Base-by-base conservation (phyloP, 2,888 invertebrate genomes). In the Cephus pulcher region DNA sequence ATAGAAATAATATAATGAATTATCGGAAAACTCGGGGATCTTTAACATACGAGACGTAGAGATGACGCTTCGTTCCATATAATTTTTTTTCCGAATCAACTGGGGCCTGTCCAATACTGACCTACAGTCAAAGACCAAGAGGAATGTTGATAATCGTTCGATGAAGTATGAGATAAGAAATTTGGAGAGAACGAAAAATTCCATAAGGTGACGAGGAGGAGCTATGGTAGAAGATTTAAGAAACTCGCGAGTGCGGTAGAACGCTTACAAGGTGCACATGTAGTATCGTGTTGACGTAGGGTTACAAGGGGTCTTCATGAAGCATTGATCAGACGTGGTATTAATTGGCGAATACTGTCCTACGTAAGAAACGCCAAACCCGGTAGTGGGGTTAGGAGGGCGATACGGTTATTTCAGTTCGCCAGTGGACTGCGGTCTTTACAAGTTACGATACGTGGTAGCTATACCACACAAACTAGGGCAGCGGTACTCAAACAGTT, bases 331-430 rank as follows among this genome's bases (percentile, higher is more conserved):
- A 34, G 12, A 33, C 12, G 33, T 32, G 6, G 34, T 71, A 33
- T 71, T 71, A 71, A 71, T 71, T 71, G 32, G 32, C 33, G 33
- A 71, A 71, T 71, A 34, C 32, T 34, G 71, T 71, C 71, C 71
- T 33, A 32, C 33, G 34, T 33, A 12, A 34, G 12, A 34, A 32
- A 15, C 71, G 71, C 71, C 71, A 71, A 71, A 33, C 71, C 71
- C 80, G 75, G 73, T 74, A 81, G 84, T 79, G 81, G 82, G 84
- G 84, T 85, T 83, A 84, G 81, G 80, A 82, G 85, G 83, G 77
- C 81, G 80, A 79, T 78, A 81, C 77, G 81, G 84, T 86, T 86
- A 87, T 86, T 88, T 87, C 78, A 80, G 82, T 81, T 80, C 75
- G 81, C 78, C 81, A 78, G 83, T 83, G 78, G 79, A 82, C 76